Base-by-base conservation (phyloP, 2,113 vertebrate species). In the Zootoca vivipara region DNA sequence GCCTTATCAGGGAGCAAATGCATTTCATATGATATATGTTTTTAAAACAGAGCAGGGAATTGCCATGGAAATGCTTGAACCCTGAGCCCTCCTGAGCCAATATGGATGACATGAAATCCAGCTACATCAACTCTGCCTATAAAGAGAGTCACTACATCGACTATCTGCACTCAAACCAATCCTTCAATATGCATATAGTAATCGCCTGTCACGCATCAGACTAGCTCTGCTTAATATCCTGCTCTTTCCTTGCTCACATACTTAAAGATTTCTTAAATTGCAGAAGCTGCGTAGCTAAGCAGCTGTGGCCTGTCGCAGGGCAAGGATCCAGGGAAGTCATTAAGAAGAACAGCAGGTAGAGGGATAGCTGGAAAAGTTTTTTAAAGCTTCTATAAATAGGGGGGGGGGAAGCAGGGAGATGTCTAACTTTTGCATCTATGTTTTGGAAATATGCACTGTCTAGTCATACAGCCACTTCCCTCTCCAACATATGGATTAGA, bases 311-410 rank as follows among this genome's bases (percentile, higher is more conserved):
- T 91, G 85, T 88, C 92, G 94, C 96, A 95, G 94, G 91, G 93
- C 96, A 96, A 97, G 90, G 95, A 93, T 90, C 90, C 87, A 95
- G 88, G 95, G 96, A 96, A 96, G 91, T 94, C 92, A 95, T 96
- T 94, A 96, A 94, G 94, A 96, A 95, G 94, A 94, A 94, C 92
- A 96, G 96, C 94, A 91, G 92, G 92, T 82, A 93, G 90, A 93
- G 91, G 87, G 95, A 96, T 93, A 83, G 62, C 93, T 96, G 95
- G 93, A 95, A 96, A 96, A 96, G 91, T 90, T 91, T 93, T 96
- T 95, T 93, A 94, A 92, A 95, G 95, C 91, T 94, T 94, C 93
- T 94, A 92, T 86, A 91, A 95, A 92, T 89, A 92, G 46, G 46
- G 46, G 92, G 46, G 46, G 46, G 92, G 92, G 95, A 7, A 78